A percentile compares a stretch with the other conserved stretches of the same genome.
Evolutionary conservation across 2,113 vertebrate species (phyloP).

Genomic region (Lagopus muta): DNA sequence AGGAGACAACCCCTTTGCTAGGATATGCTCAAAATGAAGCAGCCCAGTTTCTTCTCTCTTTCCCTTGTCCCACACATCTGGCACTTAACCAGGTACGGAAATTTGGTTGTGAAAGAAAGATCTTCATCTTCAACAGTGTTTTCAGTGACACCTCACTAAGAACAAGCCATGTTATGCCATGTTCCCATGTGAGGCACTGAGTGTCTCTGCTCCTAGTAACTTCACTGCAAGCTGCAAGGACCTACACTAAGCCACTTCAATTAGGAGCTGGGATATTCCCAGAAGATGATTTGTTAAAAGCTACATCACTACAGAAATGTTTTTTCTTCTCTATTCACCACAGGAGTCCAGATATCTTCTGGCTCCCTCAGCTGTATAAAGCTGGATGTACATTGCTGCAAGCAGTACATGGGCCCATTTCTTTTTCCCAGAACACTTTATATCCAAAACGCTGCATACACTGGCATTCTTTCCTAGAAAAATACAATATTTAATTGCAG

Average conservation of each 20-base stretch:
- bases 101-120: neutral
- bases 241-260: neutral
- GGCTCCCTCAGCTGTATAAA: neutral
- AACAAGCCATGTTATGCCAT: neutral
- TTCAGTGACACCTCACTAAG: neutral
- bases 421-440: conserved; percentile 50
- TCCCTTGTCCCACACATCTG: neutral
- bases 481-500: conserved; percentile 62
- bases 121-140: neutral
- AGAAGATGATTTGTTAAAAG: neutral
- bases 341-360: neutral
- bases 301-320: conserved; percentile 19
- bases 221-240: neutral
- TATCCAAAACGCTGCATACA: conserved; percentile 54
- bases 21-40: neutral
- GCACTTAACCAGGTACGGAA: neutral
- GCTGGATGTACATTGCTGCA: neutral
- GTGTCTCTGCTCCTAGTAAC: neutral
- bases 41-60: neutral
- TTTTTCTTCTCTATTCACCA: neutral
- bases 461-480: conserved; percentile 66
- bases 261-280: conserved; percentile 7
- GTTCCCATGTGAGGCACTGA: neutral
- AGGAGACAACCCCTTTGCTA: neutral
- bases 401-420: neutral